These are phyloP conservation scores for Pachyramphus minor DNA, from an alignment of 2,113 vertebrate genomes.

Conservation along the genomic window DNA sequence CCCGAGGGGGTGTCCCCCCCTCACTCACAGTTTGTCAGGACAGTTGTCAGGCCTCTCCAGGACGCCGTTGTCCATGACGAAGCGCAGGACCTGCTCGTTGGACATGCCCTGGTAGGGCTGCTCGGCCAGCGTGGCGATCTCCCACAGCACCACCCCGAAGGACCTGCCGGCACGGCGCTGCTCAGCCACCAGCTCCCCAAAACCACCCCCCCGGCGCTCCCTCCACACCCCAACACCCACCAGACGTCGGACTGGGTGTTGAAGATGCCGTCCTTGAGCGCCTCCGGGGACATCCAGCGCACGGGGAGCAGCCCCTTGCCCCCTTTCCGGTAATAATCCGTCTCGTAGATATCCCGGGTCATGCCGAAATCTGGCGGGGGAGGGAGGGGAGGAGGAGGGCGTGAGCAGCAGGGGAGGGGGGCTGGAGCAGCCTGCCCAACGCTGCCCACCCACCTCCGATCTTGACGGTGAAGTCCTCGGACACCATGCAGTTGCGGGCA, in stretches of 20 bases:
- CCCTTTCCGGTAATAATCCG: constrained; percentile 80
- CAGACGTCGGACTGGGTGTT: constrained; percentile 78
- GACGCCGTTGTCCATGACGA: constrained; percentile 75
- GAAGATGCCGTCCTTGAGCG: constrained; percentile 82
- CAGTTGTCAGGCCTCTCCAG: constrained; percentile 73
- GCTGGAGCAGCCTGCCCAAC: neutral
- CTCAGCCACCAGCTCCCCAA: neutral
- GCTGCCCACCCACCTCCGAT: constrained; percentile 70
- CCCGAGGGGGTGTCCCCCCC: neutral
- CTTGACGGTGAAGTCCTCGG: constrained; percentile 81
- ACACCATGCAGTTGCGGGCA: constrained; percentile 84
- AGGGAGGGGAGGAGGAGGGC: neutral
- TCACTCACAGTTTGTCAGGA: constrained; percentile 74
- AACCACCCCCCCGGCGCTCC: too few relatives aligned
- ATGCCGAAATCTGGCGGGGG: constrained; percentile 76
- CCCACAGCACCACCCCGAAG: constrained; percentile 81
- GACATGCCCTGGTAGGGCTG: constrained; percentile 83
- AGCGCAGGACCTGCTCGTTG: constrained; percentile 82
- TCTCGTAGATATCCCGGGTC: constrained; percentile 83
- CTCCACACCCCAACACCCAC: constrained; percentile 10
- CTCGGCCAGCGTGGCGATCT: constrained; percentile 77
- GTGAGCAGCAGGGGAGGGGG: accelerated
- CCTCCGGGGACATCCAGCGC: constrained; percentile 82
- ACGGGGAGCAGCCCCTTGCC: constrained; percentile 79
- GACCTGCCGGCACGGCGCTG: constrained; percentile 39